Percentiles rank a stretch among this genome's conserved stretches.
Conservation (phyloP, 2,797 vertebrate genomes). For the Hydrocynus forskahlii region DNA sequence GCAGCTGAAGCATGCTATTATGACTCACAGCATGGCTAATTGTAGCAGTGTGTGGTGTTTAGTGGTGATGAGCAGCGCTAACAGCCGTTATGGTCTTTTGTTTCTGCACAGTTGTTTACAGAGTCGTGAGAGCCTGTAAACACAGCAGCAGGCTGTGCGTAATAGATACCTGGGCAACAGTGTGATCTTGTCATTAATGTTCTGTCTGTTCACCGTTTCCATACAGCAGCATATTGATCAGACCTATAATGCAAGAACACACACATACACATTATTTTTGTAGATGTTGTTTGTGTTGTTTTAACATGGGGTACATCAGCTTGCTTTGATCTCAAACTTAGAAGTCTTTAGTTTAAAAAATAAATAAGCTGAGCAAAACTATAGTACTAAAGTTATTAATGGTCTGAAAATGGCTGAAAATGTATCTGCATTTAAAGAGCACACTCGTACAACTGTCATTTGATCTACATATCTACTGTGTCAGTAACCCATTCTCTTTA, state of each 20-base stretch:
- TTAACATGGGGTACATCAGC: too few species aligned
- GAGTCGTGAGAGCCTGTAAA: constrained; percentile 31
- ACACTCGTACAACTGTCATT: too few species aligned
- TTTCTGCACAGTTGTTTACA: constrained; percentile 43
- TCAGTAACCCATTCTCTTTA: too few species aligned
- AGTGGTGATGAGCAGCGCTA: constrained; percentile 35
- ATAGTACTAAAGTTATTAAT: too few species aligned
- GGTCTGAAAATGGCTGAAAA: too few species aligned
- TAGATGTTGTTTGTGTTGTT: too few species aligned
- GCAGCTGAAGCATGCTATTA: constrained; percentile 45
- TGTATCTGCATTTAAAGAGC: too few species aligned
- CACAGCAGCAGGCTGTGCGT: constrained; percentile 30
- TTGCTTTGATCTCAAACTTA: too few species aligned
- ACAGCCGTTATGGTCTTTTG: constrained; percentile 31
- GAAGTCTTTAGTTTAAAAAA: too few species aligned
- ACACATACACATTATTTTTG: not conserved
- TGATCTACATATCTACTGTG: too few species aligned
- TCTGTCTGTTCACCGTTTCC: not conserved
- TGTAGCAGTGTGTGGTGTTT: constrained; percentile 41
- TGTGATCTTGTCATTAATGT: constrained; percentile 42
- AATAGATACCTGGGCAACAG: constrained; percentile 37
- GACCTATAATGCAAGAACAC: not conserved
- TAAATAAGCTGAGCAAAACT: too few species aligned
- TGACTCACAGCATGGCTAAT: constrained; percentile 46
- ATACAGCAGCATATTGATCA: not conserved